These are phyloP conservation scores for Conopomorpha cramerella DNA, from an alignment of 1,140 invertebrate species.

Conservation along the genomic window DNA sequence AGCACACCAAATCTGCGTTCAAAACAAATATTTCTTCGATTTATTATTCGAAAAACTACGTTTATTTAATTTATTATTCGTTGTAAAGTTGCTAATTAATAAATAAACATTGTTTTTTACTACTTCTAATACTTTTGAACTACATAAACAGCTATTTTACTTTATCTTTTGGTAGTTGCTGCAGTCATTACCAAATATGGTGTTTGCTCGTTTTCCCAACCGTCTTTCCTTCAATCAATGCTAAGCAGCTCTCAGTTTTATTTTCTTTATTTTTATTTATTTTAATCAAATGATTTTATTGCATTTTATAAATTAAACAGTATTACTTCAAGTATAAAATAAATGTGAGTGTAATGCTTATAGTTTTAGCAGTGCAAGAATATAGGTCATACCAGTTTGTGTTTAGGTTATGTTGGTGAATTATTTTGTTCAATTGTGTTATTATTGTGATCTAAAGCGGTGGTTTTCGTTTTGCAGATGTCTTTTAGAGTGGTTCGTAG, in stretches of 20 bases:
- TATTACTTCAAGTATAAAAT: conserved; percentile 36
- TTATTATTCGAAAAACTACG: no score
- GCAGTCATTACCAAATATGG: conserved; percentile 63
- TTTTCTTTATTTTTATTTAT: conserved; percentile 40
- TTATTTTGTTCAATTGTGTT: conserved; percentile 27
- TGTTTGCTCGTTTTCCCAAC: conserved; percentile 60
- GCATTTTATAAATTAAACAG: conserved; percentile 42
- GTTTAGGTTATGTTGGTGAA: conserved; percentile 54
- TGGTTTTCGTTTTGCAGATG: conserved; percentile 67
- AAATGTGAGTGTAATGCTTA: conserved; percentile 42
- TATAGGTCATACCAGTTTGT: conserved; percentile 44
- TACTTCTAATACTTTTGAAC: no score
- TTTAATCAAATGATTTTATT: conserved; percentile 53
- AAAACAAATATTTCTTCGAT: no score
- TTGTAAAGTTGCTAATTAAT: no score
- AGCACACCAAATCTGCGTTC: no score
- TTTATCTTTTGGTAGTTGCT: no score
- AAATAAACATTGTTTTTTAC: no score
- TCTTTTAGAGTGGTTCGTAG: conserved; percentile 94
- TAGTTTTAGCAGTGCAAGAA: conserved; percentile 37
- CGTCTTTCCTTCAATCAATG: conserved; percentile 57
- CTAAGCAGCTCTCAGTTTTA: conserved; percentile 54
- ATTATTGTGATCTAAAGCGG: conserved; percentile 28
- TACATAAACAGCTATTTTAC: no score
- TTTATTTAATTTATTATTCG: no score